phyloP scores from a whole-genome alignment of 2,888 invertebrate species.

The Galeopsomyia nigrocyanea region DNA sequence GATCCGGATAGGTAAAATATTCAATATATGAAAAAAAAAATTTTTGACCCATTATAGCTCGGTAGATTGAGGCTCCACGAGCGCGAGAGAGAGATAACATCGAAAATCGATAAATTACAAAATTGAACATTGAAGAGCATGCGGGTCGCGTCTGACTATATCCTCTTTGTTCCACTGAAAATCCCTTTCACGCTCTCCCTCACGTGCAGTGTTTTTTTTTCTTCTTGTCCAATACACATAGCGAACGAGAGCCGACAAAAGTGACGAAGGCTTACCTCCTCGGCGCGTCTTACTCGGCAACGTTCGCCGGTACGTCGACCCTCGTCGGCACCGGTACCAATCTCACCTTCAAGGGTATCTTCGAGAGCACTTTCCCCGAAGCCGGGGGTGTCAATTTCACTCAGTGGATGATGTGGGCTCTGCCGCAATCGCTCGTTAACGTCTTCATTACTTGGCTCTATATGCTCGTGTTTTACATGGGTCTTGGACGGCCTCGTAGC shows the following conservation, averaged over 20 bases:
- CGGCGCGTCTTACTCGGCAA: conserved; percentile 63
- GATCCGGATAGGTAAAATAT: conserved; percentile 29
- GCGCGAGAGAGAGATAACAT: no score
- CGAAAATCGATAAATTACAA: no score
- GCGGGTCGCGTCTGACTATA: no score
- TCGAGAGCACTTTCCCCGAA: conserved; percentile 60
- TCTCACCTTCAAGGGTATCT: conserved; percentile 66
- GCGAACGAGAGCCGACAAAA: conserved; percentile 52
- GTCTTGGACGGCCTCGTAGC: conserved; percentile 57
- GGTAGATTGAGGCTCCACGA: no score
- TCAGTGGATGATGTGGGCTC: conserved; percentile 69
- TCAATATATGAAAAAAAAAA: background rate
- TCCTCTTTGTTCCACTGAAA: no score
- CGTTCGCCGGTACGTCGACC: conserved; percentile 68
- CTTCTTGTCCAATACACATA: background rate
- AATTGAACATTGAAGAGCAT: no score
- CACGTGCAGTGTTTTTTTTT: no score
- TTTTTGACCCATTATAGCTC: no score
- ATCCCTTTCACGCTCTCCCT: no score
- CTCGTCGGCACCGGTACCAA: conserved; percentile 69
- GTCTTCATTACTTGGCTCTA: conserved; percentile 69
- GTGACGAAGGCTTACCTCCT: conserved; percentile 61
- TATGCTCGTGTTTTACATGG: conserved; percentile 64
- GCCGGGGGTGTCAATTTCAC: conserved; percentile 66
- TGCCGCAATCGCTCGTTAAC: conserved; percentile 69